A percentile compares a stretch with the other conserved stretches of the same genome.
Evolutionary conservation across 2,797 vertebrate genomes (phyloP).

Genomic region (Microcaecilia unicolor): DNA sequence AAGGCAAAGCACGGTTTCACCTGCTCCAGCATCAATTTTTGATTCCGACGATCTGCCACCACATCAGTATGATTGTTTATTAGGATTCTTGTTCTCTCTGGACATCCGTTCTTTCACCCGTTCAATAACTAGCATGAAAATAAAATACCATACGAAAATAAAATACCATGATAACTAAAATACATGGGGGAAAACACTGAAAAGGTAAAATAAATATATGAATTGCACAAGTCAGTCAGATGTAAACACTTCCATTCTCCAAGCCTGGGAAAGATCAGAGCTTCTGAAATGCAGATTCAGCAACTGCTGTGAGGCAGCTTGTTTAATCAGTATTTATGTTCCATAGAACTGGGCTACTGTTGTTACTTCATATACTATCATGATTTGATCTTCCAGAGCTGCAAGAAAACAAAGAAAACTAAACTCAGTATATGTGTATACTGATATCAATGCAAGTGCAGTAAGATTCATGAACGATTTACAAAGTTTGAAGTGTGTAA

Average conservation of each 20-base stretch:
- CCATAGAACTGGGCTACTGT: conserved; percentile 25
- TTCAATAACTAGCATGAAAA: conserved; percentile 39
- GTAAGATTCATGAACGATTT: too few relatives aligned
- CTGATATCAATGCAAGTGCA: too few relatives aligned
- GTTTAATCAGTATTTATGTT: conserved; percentile 29
- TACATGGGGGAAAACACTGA: conserved; percentile 69
- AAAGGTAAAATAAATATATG: conserved; percentile 87
- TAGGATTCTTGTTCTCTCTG: conserved; percentile 44
- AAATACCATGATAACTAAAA: conserved; percentile 53
- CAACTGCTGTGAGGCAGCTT: conserved; percentile 44
- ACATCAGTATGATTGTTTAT: conserved; percentile 27
- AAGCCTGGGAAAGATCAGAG: conserved; percentile 38
- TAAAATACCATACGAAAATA: conserved; percentile 58
- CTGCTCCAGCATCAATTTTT: conserved; percentile 32
- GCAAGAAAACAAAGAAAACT: conserved; percentile 20
- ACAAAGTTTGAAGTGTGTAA: too few relatives aligned
- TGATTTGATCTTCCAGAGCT: conserved; percentile 99
- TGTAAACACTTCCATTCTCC: conserved; percentile 66
- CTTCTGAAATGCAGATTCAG: conserved; percentile 41
- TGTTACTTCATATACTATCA: conserved; percentile 55
- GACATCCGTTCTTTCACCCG: conserved; percentile 39
- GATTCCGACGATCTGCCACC: conserved; percentile 13
- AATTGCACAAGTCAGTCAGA: conserved; percentile 82
- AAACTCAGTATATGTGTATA: too few relatives aligned
- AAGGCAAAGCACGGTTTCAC: conserved; percentile 28